Conservation (phyloP, 2,113 vertebrate genomes). For the Perccottus glenii region DNA sequence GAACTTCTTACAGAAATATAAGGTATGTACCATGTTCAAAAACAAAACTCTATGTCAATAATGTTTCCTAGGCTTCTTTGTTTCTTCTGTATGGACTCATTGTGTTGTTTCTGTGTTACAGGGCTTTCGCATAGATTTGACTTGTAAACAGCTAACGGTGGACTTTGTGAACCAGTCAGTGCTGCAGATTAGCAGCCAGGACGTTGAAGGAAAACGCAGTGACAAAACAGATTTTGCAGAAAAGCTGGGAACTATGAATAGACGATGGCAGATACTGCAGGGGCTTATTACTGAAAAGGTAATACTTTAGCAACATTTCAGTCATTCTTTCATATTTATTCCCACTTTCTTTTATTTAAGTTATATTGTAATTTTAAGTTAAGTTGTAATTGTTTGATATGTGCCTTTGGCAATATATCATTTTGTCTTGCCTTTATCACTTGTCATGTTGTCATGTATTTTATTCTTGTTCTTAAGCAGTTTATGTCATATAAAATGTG, state of each 20-base stretch:
- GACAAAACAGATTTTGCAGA: constrained; percentile 98
- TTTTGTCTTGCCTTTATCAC: too few species aligned
- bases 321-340: too few species aligned
- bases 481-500: not conserved
- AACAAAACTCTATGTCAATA: not conserved
- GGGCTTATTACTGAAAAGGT: constrained; percentile 91
- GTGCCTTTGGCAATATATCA: too few species aligned
- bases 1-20: constrained; percentile 91
- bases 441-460: too few species aligned
- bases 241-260: constrained; percentile 94
- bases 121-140: constrained; percentile 96
- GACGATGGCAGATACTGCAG: constrained; percentile 94
- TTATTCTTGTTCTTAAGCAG: too few species aligned
- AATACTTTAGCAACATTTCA: not conserved
- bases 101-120: constrained; percentile 50
- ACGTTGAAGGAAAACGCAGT: constrained; percentile 94
- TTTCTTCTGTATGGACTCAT: not conserved
- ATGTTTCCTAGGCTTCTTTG: too few species aligned
- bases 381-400: too few species aligned
- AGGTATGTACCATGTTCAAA: constrained; percentile 77
- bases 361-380: too few species aligned
- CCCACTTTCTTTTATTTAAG: too few species aligned
- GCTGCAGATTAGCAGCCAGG: constrained; percentile 94
- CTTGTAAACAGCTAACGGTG: constrained; percentile 94
- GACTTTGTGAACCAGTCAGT: constrained; percentile 98